A percentile compares a stretch with the other conserved stretches of the same genome.
phyloP scores from a whole-genome alignment of 2,888 invertebrate species.

The Xanthia togata region DNA sequence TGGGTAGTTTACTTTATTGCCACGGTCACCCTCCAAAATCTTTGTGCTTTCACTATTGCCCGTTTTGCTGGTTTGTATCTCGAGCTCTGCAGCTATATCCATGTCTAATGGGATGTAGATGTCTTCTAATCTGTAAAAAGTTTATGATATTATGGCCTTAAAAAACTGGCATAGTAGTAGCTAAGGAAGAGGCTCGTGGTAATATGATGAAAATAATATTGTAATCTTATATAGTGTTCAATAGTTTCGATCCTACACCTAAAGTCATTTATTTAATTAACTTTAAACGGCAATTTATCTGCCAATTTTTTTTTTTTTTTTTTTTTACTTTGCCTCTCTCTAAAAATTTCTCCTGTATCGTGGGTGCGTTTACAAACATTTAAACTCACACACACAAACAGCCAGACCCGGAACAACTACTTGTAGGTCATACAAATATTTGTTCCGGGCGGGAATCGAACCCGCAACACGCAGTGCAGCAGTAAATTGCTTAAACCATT shows the following conservation, averaged over 20 bases:
- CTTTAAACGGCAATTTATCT: too few species aligned
- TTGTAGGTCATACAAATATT: too few species aligned
- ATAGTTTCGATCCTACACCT: background rate
- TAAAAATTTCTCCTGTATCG: too few species aligned
- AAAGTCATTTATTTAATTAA: background rate
- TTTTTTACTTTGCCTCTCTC: too few species aligned
- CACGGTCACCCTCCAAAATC: slow-evolving; percentile 13
- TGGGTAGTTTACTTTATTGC: slow-evolving; percentile 16
- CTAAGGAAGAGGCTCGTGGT: background rate
- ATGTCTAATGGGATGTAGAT: slow-evolving; percentile 63
- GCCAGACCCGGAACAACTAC: too few species aligned
- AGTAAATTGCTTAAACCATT: too few species aligned
- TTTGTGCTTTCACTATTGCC: slow-evolving; percentile 1
- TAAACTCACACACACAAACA: too few species aligned
- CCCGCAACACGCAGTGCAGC: too few species aligned
- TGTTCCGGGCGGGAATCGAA: too few species aligned
- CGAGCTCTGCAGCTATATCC: slow-evolving; percentile 43
- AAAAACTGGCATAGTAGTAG: background rate
- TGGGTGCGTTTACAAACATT: too few species aligned
- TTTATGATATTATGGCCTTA: background rate
- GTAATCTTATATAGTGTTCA: background rate
- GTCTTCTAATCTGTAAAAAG: slow-evolving; percentile 67
- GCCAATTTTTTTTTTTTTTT: too few species aligned
- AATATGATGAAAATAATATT: background rate
- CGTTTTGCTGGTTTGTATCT: slow-evolving; percentile 38